A percentile compares a stretch with the other conserved stretches of the same genome.
Conservation (phyloP, 2,113 vertebrate species). For the Montifringilla adamsi region DNA sequence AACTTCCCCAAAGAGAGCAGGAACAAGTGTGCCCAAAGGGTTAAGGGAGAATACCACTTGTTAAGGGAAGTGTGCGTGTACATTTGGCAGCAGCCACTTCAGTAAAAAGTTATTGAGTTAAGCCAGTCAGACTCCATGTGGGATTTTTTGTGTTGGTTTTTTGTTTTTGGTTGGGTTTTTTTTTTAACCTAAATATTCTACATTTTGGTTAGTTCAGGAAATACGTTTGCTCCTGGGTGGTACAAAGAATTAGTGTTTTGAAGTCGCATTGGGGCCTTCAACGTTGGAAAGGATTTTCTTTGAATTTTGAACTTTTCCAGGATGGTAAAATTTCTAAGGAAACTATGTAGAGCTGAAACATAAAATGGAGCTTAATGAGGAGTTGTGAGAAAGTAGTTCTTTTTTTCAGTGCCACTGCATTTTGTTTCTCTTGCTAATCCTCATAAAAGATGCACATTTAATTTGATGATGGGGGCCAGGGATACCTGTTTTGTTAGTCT, state of each 20-base stretch:
- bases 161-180: neutral
- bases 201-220: conserved; percentile 60
- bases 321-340: conserved; percentile 47
- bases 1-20: neutral
- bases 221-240: conserved; percentile 57
- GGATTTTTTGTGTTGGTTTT: conserved; percentile 1
- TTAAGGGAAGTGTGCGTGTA: conserved; percentile 20
- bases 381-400: conserved; percentile 15
- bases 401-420: conserved; percentile 6
- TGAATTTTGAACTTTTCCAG: conserved; percentile 45
- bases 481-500: neutral
- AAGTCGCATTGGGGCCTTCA: conserved; percentile 35
- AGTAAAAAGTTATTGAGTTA: conserved; percentile 58
- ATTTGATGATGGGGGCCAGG: neutral
- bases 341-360: conserved; percentile 26
- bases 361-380: conserved; percentile 34
- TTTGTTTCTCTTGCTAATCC: conserved; percentile 30
- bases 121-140: conserved; percentile 51
- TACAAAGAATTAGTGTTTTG: conserved; percentile 53
- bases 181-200: conserved; percentile 42
- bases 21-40: conserved; percentile 8
- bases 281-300: conserved; percentile 37
- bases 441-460: neutral
- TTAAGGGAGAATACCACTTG: conserved; percentile 48
- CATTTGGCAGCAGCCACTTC: conserved; percentile 50